These are phyloP conservation scores for Pharmacophagus antenor DNA, from an alignment of 2,888 invertebrate genomes.

Conservation along the genomic window DNA sequence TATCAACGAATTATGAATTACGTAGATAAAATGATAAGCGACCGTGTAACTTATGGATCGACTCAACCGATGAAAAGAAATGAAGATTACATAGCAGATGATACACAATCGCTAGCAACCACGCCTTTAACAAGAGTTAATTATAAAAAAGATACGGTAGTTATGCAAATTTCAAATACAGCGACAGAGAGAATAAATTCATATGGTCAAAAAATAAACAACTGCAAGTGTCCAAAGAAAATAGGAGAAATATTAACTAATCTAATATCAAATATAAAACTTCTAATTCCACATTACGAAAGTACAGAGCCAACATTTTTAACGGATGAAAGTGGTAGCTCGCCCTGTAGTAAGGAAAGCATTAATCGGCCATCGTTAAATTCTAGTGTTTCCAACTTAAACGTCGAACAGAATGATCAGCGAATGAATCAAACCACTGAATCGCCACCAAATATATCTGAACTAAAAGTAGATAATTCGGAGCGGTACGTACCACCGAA, in stretches of 20 bases:
- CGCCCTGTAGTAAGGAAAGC: conserved; percentile 10
- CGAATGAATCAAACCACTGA: neutral
- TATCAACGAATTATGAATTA: conserved; percentile 62
- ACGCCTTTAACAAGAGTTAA: conserved; percentile 29
- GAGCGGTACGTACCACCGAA: conserved; percentile 14
- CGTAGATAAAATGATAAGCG: conserved; percentile 62
- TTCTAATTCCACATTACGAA: conserved; percentile 40
- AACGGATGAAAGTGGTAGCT: conserved; percentile 2
- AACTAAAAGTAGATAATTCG: conserved; percentile 4
- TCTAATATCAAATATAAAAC: conserved; percentile 44
- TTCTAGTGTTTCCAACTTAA: neutral
- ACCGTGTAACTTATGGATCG: conserved; percentile 45
- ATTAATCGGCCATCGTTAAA: neutral
- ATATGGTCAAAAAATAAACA: conserved; percentile 23
- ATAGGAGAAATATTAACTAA: conserved; percentile 44
- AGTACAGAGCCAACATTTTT: conserved; percentile 15
- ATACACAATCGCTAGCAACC: conserved; percentile 26
- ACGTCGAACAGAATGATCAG: neutral
- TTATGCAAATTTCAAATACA: conserved; percentile 1
- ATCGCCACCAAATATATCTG: neutral
- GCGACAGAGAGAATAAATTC: conserved; percentile 11
- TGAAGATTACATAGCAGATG: conserved; percentile 33
- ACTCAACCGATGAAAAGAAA: conserved; percentile 39
- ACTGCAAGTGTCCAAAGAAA: conserved; percentile 52
- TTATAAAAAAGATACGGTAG: conserved; percentile 1